Conservation (phyloP, 2,888 invertebrate species). For the Leuctra nigra region DNA sequence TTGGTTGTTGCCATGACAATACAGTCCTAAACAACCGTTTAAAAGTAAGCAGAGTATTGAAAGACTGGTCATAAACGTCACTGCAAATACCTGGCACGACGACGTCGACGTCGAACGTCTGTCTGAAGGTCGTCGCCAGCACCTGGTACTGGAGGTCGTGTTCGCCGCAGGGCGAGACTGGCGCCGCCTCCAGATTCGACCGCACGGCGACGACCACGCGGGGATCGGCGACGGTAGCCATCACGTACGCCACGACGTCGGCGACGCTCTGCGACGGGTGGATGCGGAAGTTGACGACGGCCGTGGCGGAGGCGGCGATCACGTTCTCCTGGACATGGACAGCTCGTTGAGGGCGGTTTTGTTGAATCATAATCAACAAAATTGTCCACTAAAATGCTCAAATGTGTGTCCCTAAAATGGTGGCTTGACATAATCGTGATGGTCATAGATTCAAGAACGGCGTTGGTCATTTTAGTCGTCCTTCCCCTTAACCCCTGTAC, state of each 20-base stretch:
- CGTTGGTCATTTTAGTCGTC: too few species aligned
- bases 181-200: conserved; percentile 36
- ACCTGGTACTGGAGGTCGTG: conserved; percentile 40
- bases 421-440: too few species aligned
- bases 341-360: too few species aligned
- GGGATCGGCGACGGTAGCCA: conserved; percentile 35
- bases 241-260: conserved; percentile 37
- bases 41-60: too few species aligned
- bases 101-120: conserved; percentile 38
- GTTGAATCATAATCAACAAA: too few species aligned
- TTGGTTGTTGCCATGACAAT: too few species aligned
- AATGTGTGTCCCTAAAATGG: too few species aligned
- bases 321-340: conserved; percentile 41
- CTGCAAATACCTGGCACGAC: conserved; percentile 39
- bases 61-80: too few species aligned
- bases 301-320: conserved; percentile 40
- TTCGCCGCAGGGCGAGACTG: conserved; percentile 39
- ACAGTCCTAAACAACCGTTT: too few species aligned
- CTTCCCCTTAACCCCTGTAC: too few species aligned
- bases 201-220: conserved; percentile 35
- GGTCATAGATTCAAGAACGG: too few species aligned
- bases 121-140: conserved; percentile 39
- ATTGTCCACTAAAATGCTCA: too few species aligned
- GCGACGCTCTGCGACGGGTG: conserved; percentile 42
- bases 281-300: conserved; percentile 43